Base-by-base conservation (phyloP, 1,140 invertebrate genomes). In the Zaprionus lachaisei region DNA sequence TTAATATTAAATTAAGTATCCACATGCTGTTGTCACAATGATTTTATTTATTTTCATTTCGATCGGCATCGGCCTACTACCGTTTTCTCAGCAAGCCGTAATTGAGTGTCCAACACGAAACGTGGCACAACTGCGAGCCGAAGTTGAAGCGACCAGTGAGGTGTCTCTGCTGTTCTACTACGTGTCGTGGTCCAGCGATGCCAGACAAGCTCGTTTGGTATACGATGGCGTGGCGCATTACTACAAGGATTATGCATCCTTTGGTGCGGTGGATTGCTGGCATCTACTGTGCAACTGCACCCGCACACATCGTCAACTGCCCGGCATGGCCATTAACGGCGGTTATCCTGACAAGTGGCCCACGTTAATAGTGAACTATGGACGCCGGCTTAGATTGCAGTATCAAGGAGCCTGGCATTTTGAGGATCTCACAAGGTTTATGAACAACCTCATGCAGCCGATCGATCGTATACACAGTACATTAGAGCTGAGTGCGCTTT, bases 281-380 rank as follows among this genome's bases (percentile, higher is more conserved):
- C 91, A 92, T 28, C 24, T 92, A 26, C 77, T 78, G n/a, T 92
- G 91, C 69, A 92, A 92, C 49, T 92, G 91, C 34, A 91, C 76
- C n/a, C 75, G 79, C 9, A 89, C 91, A 0, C 66, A 83, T 56
- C 56, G 63, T 12, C 73, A 77, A 17, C 49, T 72, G 0, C 63
- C 82, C 1, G 91, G 83, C 7, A 72, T 80, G 22, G 87, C 73
- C 0, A 31, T 55, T 1, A 81, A 85, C 20, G 84, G 83, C 2
- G 83, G 84, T 4, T 89, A 89, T 70, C 91, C 91, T 14, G 82
- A 92, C 28, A 85, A 81, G 54, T 92, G 91, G 84, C 91, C 91
- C 17, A 92, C 91, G 1, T 28, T 92, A 20, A 71, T 92, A 6
- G 86, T 91, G 0, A 72, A 76, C 2, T 92, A 80, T 56, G 84